Evolutionary conservation across 2,888 invertebrate species (phyloP).

Genomic region (Athalia circularis): DNA sequence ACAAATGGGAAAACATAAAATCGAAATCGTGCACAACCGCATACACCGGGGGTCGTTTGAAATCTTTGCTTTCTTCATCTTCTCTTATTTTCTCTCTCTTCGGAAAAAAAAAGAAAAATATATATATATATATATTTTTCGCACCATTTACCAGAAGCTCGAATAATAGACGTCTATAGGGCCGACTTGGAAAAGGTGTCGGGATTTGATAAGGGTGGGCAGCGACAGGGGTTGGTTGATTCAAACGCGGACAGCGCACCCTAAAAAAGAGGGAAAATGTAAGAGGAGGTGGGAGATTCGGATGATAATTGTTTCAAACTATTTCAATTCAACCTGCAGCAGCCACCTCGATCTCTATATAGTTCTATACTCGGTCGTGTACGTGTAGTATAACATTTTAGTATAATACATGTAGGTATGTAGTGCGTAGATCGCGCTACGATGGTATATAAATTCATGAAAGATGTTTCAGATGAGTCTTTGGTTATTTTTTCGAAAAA

Average conservation of each 20-base stretch:
- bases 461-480: too few species aligned
- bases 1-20: too few species aligned
- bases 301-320: conserved; percentile 69
- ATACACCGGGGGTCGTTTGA: neutral
- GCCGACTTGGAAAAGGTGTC: conserved; percentile 21
- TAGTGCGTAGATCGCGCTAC: too few species aligned
- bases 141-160: conserved; percentile 33
- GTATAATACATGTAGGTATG: too few species aligned
- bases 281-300: conserved; percentile 47
- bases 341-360: neutral
- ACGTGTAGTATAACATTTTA: too few species aligned
- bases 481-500: too few species aligned
- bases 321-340: conserved; percentile 66
- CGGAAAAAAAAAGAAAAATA: neutral
- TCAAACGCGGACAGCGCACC: conserved; percentile 24
- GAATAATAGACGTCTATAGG: neutral
- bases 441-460: too few species aligned
- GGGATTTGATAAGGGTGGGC: conserved; percentile 43
- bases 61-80: neutral
- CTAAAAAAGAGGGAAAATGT: neutral
- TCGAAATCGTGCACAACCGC: neutral
- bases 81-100: conserved; percentile 20
- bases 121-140: conserved; percentile 15
- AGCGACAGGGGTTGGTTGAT: conserved; percentile 27
- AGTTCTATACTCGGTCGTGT: too few species aligned